Percentiles rank a stretch among this genome's conserved stretches.
These are phyloP conservation scores for Gobio gobio DNA, from an alignment of 2,113 vertebrate genomes.

Conservation along the genomic window DNA sequence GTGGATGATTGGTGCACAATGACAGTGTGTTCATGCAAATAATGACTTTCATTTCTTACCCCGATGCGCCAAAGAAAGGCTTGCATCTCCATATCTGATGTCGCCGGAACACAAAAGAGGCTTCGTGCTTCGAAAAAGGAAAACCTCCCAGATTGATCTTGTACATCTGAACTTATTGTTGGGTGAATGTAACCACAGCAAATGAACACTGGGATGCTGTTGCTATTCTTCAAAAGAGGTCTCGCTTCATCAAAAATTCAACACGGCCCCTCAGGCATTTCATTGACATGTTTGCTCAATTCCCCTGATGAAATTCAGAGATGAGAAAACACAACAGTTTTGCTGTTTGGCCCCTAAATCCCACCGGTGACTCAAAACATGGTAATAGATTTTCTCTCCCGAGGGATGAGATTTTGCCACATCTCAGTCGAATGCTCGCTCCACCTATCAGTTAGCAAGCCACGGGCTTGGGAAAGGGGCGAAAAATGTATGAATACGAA, in stretches of 20 bases:
- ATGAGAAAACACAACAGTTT: conserved; percentile 52
- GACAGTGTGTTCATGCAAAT: conserved; percentile 77
- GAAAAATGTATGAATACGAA: conserved; percentile 58
- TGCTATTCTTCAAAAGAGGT: conserved; percentile 11
- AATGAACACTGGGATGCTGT: conserved; percentile 46
- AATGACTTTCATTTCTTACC: conserved; percentile 70
- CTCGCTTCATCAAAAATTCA: conserved; percentile 39
- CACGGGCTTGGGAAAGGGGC: conserved; percentile 57
- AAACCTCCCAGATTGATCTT: conserved; percentile 42
- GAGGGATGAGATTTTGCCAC: conserved; percentile 72
- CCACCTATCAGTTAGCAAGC: conserved; percentile 57
- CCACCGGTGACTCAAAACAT: conserved; percentile 61
- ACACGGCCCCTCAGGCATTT: conserved; percentile 36
- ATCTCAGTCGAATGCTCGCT: conserved; percentile 71
- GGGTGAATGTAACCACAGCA: conserved; percentile 31
- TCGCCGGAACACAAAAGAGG: conserved; percentile 49
- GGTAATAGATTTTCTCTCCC: conserved; percentile 71
- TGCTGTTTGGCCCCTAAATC: conserved; percentile 47
- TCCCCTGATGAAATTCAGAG: conserved; percentile 57
- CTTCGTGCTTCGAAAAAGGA: conserved; percentile 43
- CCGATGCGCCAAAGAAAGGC: conserved; percentile 52
- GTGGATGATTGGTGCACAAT: conserved; percentile 73
- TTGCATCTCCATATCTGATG: conserved; percentile 56
- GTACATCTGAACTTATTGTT: conserved; percentile 59
- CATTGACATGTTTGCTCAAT: conserved; percentile 42